Evolutionary conservation across 2,888 invertebrate genomes (phyloP), one percentile per base, ranked within the genome.

Genomic region (Drosophila anomelani): DNA sequence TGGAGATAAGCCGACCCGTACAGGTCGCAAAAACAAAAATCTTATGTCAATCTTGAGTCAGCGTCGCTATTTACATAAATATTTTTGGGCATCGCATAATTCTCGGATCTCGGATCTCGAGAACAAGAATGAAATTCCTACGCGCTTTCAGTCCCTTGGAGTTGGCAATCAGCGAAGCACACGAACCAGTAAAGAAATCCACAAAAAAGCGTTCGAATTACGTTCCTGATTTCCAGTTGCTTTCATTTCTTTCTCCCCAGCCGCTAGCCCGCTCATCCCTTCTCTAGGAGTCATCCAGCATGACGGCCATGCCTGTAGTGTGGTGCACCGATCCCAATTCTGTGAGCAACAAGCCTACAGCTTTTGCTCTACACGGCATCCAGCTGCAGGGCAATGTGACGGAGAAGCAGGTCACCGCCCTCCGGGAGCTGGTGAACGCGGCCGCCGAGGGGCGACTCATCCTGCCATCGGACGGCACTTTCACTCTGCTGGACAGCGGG

Each of bases 271-370:
- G 2, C 17, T 20, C 13, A 44, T 20, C 36, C 5, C 15, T 12
- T 10, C 63, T 20, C 51, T 15, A 15, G 34, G 12, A 41, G 46
- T 26, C 67, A 62, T 47, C 49, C 79, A 90, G 47, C 70, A 92
- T 92, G 93, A 87, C 93, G 75, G 89, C 92, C 76, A 93, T 92
- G 91, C 93, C 93, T 41, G 93, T 93, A 57, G 93, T 93, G 57
- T 93, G 93, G 93, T 93, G 93, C 76, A 91, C 92, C 75, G 92
- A 93, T 87, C 92, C 93, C 41, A 93, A 93, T 79, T 93, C 93
- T 88, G 91, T 91, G 53, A 92, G 91, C 80, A 92, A 92, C 68
- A 92, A 92, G 70, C 93, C 93, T 23, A 91, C 91, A 36, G 93
- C 93, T 54, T 93, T 93, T 76, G 92, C 93, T 44, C 80, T 93